Percentiles rank a stretch among this genome's conserved stretches.
These are phyloP conservation scores for Salmo trutta DNA, from an alignment of 2,797 vertebrate species.

Conservation along the genomic window DNA sequence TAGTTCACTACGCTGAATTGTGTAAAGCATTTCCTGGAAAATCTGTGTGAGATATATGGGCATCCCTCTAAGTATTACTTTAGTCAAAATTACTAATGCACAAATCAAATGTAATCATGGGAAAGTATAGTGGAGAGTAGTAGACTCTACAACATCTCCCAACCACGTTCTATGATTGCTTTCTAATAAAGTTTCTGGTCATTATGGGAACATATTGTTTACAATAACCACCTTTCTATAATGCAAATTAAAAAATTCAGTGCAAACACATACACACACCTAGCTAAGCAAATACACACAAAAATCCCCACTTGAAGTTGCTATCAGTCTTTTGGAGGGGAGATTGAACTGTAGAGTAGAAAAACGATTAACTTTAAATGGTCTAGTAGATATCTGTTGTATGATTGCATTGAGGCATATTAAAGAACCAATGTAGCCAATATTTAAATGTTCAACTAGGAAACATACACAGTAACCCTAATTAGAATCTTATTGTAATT, in stretches of 20 bases:
- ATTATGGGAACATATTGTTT: neutral
- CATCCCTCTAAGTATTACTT: neutral
- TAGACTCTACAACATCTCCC: neutral
- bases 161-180: neutral
- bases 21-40: neutral
- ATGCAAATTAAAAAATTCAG: neutral
- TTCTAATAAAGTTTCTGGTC: neutral
- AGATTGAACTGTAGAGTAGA: too few relatives aligned
- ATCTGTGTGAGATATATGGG: neutral
- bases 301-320: neutral
- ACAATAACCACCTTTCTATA: constrained; percentile 3
- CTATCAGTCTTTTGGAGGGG: neutral
- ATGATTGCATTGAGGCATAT: neutral
- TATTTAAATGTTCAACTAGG: neutral
- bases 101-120: neutral
- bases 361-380: neutral
- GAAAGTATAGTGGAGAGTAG: neutral
- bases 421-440: neutral
- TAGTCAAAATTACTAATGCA: neutral
- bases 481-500: neutral
- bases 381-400: neutral
- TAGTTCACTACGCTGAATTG: neutral
- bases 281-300: neutral
- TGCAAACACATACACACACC: neutral
- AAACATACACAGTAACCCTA: neutral